Conservation (phyloP, 2,888 invertebrate species). For the Ferdinandea cuprea region DNA sequence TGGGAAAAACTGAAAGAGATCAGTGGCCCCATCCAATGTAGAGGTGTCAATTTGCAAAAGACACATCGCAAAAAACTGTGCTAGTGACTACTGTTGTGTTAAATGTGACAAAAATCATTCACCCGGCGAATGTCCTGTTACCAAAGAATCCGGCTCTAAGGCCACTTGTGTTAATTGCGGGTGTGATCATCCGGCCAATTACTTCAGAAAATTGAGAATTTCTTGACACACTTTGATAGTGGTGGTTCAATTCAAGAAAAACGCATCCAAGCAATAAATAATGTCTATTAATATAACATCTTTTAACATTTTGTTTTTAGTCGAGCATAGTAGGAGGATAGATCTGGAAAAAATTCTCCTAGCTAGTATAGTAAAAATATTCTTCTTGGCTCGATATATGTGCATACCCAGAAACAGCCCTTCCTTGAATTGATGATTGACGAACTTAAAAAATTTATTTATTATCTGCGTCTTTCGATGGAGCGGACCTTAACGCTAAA, state of each 20-base stretch:
- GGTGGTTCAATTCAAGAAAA: too few relatives aligned
- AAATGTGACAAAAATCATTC: not conserved
- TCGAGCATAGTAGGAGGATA: constrained; percentile 3
- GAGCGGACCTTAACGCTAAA: too few relatives aligned
- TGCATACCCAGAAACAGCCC: too few relatives aligned
- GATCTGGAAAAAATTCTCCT: constrained; percentile 3
- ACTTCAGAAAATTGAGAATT: not conserved
- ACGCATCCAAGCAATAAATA: not conserved
- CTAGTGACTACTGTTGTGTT: not conserved
- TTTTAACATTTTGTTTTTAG: constrained; percentile 2
- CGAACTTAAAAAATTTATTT: too few relatives aligned
- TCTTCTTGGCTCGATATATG: too few relatives aligned
- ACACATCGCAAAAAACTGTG: not conserved
- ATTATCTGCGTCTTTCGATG: too few relatives aligned
- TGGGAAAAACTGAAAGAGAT: not conserved
- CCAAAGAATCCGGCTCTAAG: not conserved
- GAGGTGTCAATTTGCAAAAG: too few relatives aligned
- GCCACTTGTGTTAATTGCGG: not conserved
- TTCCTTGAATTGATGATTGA: too few relatives aligned
- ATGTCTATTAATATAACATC: not conserved
- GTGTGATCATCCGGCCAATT: not conserved
- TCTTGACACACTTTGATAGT: not conserved
- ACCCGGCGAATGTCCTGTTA: not conserved
- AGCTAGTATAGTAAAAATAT: too few relatives aligned
- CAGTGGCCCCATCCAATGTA: not conserved